These are phyloP conservation scores for Phaetusa simplex DNA, from an alignment of 2,113 vertebrate species.

Conservation along the genomic window DNA sequence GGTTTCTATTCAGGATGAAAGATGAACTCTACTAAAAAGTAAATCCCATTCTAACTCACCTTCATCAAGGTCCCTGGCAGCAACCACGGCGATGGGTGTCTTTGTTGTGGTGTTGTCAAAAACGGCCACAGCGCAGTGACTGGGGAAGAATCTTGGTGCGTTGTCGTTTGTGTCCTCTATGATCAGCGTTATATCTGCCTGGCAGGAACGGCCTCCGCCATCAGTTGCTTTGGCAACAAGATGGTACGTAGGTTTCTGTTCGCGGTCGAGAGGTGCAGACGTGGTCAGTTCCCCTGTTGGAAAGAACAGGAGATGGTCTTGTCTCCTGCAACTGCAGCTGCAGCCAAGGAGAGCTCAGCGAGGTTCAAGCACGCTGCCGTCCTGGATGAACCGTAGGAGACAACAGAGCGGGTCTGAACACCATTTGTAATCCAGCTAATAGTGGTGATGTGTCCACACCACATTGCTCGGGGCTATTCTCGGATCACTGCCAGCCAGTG, in stretches of 20 bases:
- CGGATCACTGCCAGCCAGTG: background rate
- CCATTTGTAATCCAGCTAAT: background rate
- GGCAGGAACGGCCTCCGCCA: conserved; percentile 91
- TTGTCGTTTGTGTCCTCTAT: conserved; percentile 94
- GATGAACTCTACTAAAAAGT: background rate
- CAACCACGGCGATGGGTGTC: conserved; percentile 89
- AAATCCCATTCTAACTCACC: conserved; percentile 73
- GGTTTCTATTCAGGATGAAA: background rate
- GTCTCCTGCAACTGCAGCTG: background rate
- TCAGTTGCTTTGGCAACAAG: conserved; percentile 90
- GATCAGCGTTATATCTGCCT: conserved; percentile 82
- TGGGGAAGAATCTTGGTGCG: conserved; percentile 85
- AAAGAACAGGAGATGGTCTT: background rate
- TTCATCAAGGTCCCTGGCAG: conserved; percentile 91
- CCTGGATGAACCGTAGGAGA: conserved; percentile 3
- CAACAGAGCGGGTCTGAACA: background rate
- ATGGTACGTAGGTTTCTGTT: conserved; percentile 78
- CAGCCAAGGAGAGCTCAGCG: background rate
- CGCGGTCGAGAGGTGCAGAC: conserved; percentile 82
- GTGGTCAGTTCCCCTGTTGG: conserved; percentile 88
- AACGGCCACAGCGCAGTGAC: conserved; percentile 87
- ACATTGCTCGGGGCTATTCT: background rate
- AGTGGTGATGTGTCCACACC: background rate
- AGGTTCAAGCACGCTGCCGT: background rate
- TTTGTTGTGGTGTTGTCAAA: conserved; percentile 94